Conservation (phyloP, 2,113 vertebrate genomes). For the Cyanoderma ruficeps region DNA sequence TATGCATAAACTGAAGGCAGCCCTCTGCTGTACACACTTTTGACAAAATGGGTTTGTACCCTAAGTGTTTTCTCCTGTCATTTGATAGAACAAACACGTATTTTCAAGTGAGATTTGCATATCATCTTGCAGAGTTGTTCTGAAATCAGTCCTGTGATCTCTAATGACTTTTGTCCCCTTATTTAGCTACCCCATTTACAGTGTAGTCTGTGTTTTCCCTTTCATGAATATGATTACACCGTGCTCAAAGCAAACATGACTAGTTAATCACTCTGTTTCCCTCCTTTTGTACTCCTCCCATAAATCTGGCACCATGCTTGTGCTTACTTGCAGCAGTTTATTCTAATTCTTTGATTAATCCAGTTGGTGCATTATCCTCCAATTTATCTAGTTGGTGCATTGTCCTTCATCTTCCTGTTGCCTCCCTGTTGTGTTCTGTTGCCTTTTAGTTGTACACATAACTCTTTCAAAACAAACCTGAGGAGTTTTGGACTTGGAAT, state of each 20-base stretch:
- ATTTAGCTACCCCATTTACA: not conserved
- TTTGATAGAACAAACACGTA: not conserved
- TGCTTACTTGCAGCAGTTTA: not conserved
- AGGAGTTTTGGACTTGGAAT: not conserved
- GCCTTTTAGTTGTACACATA: not conserved
- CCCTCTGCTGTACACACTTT: not conserved
- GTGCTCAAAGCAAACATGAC: not conserved
- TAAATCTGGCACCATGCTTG: not conserved
- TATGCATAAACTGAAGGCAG: not conserved
- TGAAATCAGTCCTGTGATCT: not conserved
- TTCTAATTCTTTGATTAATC: not conserved
- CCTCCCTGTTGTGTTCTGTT: not conserved
- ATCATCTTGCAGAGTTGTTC: not conserved
- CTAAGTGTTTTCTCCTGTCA: not conserved
- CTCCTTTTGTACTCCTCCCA: not conserved
- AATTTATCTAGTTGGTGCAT: not conserved
- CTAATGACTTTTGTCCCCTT: not conserved
- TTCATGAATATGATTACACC: not conserved
- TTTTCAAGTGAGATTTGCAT: not conserved
- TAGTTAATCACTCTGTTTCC: not conserved
- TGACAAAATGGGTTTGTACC: not conserved
- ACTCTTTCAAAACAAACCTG: not conserved
- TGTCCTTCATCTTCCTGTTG: not conserved
- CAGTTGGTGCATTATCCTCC: not conserved
- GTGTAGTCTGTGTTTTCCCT: not conserved